Percentiles rank a stretch among this genome's conserved stretches.
Conservation (phyloP, 2,888 invertebrate genomes). For the Netelia fuscicornis region DNA sequence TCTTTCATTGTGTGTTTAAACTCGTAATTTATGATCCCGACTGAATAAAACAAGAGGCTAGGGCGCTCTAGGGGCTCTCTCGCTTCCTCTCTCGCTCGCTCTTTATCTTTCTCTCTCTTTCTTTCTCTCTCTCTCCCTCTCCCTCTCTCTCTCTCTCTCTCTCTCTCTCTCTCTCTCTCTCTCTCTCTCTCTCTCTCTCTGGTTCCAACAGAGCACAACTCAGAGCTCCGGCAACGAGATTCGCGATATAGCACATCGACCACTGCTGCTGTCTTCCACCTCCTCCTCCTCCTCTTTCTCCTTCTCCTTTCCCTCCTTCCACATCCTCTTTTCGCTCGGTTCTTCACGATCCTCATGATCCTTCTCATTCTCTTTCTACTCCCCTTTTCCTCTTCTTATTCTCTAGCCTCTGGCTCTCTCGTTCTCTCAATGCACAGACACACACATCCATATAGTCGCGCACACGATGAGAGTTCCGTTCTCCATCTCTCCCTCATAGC, state of each 20-base stretch:
- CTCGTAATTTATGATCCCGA: constrained; percentile 85
- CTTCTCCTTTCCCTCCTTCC: constrained; percentile 32
- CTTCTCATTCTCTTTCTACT: constrained; percentile 31
- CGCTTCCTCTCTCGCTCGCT: constrained; percentile 70
- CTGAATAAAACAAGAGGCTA: constrained; percentile 84
- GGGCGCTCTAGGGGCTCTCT: constrained; percentile 52
- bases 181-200: constrained; percentile 26
- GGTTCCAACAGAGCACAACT: constrained; percentile 46
- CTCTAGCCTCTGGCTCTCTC: constrained; percentile 8
- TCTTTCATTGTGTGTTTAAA: constrained; percentile 85
- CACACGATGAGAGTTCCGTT: constrained; percentile 23
- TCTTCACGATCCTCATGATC: constrained; percentile 46
- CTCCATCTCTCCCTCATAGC: constrained; percentile 25
- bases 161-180: constrained; percentile 23
- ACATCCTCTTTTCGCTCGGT: constrained; percentile 8
- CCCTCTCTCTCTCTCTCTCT: constrained; percentile 37
- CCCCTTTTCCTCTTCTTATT: constrained; percentile 56
- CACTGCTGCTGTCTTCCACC: constrained; percentile 21
- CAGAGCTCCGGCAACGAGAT: constrained; percentile 52
- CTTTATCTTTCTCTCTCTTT: constrained; percentile 26
- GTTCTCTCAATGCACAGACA: constrained; percentile 32
- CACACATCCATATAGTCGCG: constrained; percentile 19
- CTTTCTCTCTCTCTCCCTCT: constrained; percentile 62
- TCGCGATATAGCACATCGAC: constrained; percentile 39
- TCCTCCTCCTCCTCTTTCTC: constrained; percentile 32